Base-by-base conservation (phyloP, 2,113 vertebrate genomes). In the Oncorhynchus tshawytscha region DNA sequence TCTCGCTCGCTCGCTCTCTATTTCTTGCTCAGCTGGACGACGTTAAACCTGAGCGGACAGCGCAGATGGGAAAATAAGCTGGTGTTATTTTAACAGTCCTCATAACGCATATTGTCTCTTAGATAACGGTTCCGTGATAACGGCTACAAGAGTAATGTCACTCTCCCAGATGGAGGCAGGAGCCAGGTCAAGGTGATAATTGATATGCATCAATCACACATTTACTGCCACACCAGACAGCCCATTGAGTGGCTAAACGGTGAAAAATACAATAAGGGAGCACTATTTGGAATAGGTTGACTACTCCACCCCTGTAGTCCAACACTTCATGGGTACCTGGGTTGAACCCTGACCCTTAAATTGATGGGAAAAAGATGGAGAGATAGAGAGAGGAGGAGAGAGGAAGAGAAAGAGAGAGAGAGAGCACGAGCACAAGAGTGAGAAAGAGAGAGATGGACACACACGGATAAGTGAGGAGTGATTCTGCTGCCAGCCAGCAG, bases 41-140 rank as follows among this genome's bases (percentile, higher is more conserved):
- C 76, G 79, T 84, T 87, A 79, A 82, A 86, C 85, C 87, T 83
- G 84, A 86, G 82, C 85, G 80, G 69, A 82, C 78, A 73, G 81
- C 88, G 77, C 90, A 85, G 84, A 87, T 84, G 83, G 77, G 78
- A 29, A 79, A 87, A 85, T 85, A 71, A 86, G 72, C 80, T 79
- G 77, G 75, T 81, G 74, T 76, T 78, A 79, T 75, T 75, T 72
- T 81, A 34, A 34, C 80, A 62, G 57, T 64, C 72, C 79, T 74
- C 84, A 70, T 62, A 74, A 64, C 73, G 79, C 82, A 72, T 18
- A 48, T 75, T 77, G 72, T 77, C 74, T 82, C n/a, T 51, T 39
- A 67, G 20, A 75, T n/a, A 49, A n/a, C 20, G 70, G 71, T 80
- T 82, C 27, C 59, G 22, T 54, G 82, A 74, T 20, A 54, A 39